phyloP scores from a whole-genome alignment of 2,113 vertebrate species.

The Columba janthina region DNA sequence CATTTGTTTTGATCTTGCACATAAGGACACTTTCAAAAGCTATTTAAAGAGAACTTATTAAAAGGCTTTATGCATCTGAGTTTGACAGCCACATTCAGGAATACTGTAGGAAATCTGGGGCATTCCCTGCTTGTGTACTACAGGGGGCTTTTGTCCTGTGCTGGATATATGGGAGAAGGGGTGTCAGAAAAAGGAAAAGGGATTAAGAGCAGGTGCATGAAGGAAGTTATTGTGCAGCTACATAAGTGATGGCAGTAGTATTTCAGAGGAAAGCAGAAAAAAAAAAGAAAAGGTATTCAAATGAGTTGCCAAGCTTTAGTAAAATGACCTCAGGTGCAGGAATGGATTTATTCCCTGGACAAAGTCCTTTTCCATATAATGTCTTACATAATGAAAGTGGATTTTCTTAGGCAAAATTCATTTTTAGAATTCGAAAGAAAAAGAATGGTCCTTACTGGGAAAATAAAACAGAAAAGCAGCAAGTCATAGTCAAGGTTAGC shows the following conservation, averaged over 20 bases:
- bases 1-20: not conserved
- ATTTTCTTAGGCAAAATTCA: not conserved
- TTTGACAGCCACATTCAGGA: not conserved
- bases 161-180: not conserved
- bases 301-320: not conserved
- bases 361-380: not conserved
- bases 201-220: not conserved
- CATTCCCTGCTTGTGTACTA: not conserved
- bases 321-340: not conserved
- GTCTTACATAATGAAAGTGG: not conserved
- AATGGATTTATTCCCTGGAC: not conserved
- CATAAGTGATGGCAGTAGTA: not conserved
- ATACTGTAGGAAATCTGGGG: not conserved
- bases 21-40: not conserved
- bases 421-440: not conserved
- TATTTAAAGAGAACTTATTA: not conserved
- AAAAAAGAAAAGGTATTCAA: not conserved
- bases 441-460: not conserved
- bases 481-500: not conserved
- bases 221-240: not conserved
- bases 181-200: not conserved
- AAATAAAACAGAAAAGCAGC: not conserved
- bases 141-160: not conserved
- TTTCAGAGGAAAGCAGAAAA: not conserved
- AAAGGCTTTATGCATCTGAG: not conserved